A percentile compares a stretch with the other conserved stretches of the same genome.
These are phyloP conservation scores for Misgurnus mizolepis DNA, from an alignment of 2,113 vertebrate species.

Conservation along the genomic window DNA sequence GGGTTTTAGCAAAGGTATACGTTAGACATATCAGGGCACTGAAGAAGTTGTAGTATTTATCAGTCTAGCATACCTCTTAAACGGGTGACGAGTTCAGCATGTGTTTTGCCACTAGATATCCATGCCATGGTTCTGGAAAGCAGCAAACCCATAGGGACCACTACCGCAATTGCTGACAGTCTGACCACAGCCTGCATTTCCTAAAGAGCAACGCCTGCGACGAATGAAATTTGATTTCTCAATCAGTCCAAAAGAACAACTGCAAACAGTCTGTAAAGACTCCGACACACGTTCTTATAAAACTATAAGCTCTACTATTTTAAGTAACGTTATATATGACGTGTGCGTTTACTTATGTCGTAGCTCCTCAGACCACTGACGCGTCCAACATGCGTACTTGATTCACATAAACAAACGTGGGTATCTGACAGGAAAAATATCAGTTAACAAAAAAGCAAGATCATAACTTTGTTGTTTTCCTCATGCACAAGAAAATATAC, in stretches of 20 bases:
- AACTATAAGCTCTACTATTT: too few species aligned
- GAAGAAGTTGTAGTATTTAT: not conserved
- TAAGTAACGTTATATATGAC: not conserved
- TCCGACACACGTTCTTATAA: not conserved
- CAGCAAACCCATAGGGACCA: conserved; percentile 84
- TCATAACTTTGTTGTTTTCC: conserved; percentile 2
- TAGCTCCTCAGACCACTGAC: conserved; percentile 12
- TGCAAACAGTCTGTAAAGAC: not conserved
- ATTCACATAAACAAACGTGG: not conserved
- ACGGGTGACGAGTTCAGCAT: conserved; percentile 83
- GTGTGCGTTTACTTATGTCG: not conserved
- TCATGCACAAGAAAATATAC: not conserved
- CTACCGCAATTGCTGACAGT: conserved; percentile 59
- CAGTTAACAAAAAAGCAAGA: not conserved
- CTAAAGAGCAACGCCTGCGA: conserved; percentile 56
- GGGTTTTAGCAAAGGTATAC: conserved; percentile 29
- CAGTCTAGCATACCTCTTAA: conserved; percentile 77
- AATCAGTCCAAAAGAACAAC: not conserved
- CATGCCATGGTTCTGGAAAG: conserved; percentile 86
- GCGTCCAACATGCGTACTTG: conserved; percentile 22
- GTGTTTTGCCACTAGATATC: conserved; percentile 86
- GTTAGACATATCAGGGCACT: not conserved
- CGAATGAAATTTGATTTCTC: not conserved
- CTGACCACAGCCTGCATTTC: conserved; percentile 74
- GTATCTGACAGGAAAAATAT: not conserved